These are phyloP conservation scores for Aplochiton taeniatus DNA, from an alignment of 2,797 vertebrate genomes.

Conservation along the genomic window DNA sequence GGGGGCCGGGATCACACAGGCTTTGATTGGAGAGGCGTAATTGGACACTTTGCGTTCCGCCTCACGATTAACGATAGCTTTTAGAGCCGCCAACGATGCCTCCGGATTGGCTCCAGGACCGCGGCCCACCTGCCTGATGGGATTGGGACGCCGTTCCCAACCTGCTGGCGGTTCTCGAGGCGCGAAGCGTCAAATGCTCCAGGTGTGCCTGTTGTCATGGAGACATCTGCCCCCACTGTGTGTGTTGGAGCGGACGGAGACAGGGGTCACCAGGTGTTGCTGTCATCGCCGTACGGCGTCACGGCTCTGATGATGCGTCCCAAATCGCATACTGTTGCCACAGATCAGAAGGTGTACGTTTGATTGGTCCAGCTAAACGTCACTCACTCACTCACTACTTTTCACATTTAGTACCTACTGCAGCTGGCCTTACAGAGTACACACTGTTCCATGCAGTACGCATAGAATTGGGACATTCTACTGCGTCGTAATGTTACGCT, in stretches of 20 bases:
- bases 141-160: slow-evolving; percentile 23
- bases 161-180: slow-evolving; percentile 34
- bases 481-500: too few species aligned
- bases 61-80: slow-evolving; percentile 4
- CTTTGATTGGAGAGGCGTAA: slow-evolving; percentile 24
- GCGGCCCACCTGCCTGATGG: slow-evolving; percentile 17
- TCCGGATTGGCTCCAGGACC: slow-evolving; percentile 31
- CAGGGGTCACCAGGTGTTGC: slow-evolving; percentile 13
- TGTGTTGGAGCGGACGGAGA: slow-evolving; percentile 32
- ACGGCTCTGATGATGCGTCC: too few species aligned
- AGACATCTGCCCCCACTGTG: slow-evolving; percentile 40
- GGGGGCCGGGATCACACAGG: slow-evolving; percentile 5
- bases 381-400: too few species aligned
- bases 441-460: too few species aligned
- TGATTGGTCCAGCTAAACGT: too few species aligned
- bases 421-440: too few species aligned
- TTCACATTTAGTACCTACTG: too few species aligned
- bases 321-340: too few species aligned
- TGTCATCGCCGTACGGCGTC: background rate
- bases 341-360: too few species aligned
- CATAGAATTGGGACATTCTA: too few species aligned
- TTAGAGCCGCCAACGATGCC: slow-evolving; percentile 9
- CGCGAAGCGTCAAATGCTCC: slow-evolving; percentile 45
- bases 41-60: slow-evolving; percentile 21
- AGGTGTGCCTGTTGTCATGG: slow-evolving; percentile 52